phyloP scores from a whole-genome alignment of 1,140 invertebrate genomes.

The Trigoniulus corallinus region DNA sequence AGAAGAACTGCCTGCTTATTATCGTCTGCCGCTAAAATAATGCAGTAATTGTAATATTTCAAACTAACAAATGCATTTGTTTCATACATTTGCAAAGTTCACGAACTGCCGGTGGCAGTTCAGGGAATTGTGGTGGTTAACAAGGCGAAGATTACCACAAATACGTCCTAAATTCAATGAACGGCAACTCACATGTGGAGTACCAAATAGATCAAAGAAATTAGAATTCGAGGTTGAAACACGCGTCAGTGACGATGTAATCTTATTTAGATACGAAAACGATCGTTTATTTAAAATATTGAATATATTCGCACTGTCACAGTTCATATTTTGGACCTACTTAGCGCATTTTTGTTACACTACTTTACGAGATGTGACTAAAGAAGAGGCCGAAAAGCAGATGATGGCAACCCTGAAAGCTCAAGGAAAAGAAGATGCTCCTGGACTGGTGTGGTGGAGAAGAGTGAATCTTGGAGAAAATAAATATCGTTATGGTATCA shows the following conservation, averaged over 20 bases:
- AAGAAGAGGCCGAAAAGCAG: constrained; percentile 15
- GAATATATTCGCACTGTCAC: constrained; percentile 46
- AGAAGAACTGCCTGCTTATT: no score
- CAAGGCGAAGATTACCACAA: no score
- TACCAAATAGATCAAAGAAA: no score
- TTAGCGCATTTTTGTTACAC: constrained; percentile 44
- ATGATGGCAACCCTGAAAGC: constrained; percentile 12
- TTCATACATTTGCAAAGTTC: no score
- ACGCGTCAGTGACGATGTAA: constrained; percentile 47
- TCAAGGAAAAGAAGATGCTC: constrained; percentile 14
- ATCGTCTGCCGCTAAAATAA: no score
- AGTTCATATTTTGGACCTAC: constrained; percentile 56
- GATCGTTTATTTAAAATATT: constrained; percentile 44
- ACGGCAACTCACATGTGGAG: no score
- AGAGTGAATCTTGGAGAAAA: constrained; percentile 50
- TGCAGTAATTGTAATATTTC: no score
- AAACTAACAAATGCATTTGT: no score
- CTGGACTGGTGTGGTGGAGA: constrained; percentile 40
- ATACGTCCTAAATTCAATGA: no score
- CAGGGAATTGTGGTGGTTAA: no score
- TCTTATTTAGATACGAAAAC: constrained; percentile 54
- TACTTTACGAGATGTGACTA: constrained; percentile 39
- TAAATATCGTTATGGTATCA: constrained; percentile 47
- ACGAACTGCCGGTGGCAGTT: no score
- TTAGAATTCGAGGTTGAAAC: constrained; percentile 30